Base-by-base conservation (phyloP, 2,113 vertebrate species). In the Pontoporia blainvillei region DNA sequence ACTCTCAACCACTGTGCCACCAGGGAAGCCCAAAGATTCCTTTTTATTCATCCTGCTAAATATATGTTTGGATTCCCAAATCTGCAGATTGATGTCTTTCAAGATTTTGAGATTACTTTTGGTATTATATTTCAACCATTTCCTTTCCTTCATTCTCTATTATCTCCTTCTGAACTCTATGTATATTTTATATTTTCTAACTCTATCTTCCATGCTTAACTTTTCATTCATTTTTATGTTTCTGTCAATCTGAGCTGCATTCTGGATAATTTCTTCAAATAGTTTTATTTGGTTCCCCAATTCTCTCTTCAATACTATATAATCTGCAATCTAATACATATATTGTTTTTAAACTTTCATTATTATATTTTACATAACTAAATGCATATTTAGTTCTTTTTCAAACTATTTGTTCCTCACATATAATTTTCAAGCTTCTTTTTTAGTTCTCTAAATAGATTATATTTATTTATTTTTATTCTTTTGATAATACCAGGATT, bases 131-230 rank as follows among this genome's bases (percentile, higher is more conserved):
- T 76, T 93, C 15, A 46, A 69, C 29, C 23, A 83, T 54, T 64
- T 92, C n/a, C 34, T 73, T 84, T 62, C 36, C 18, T 59, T 73
- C 34, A 86, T 79, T 79, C 17, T 67, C 18, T 71, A 71, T 71
- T 25, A 62, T 62, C 18, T 46, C 18, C 17, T 71, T 71, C 13
- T 72, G 41, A 61, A 71, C 34, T 81, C 10, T 18, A 87, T 39
- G 23, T 62, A 52, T 81, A 87, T 61, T 86, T 93, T 39, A 71
- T 49, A 94, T 69, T 71, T 88, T 81, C 92, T 94, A 27, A 94
- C 17, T 93, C 54, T 88, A 52, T 62, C 41, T 29, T 88, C 20
- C 27, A 54, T 41, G 54, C 6, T 72, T 85, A 82, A 82, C 29
- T 34, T 81, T 39, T 64, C n/a, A 15, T 46, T 46, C 17, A 67